Percentiles rank a stretch among this genome's conserved stretches.
These are phyloP conservation scores for Aepyceros melampus DNA, from an alignment of 2,113 vertebrate species.

Conservation along the genomic window DNA sequence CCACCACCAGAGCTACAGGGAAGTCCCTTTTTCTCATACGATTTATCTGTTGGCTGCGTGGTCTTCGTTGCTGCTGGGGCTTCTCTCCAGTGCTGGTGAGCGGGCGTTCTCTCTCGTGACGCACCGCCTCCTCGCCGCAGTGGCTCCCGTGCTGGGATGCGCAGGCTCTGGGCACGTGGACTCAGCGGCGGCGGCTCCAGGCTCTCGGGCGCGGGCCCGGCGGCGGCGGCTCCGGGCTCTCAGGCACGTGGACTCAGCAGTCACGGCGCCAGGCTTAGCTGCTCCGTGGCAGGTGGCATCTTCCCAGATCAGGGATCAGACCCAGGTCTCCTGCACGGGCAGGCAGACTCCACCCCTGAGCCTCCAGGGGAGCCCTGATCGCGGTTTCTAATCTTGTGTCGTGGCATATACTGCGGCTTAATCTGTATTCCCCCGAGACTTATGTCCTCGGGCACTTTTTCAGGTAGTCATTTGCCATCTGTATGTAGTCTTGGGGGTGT, in stretches of 20 bases:
- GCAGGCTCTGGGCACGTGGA: not conserved
- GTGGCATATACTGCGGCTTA: accelerated
- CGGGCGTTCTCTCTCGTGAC: accelerated
- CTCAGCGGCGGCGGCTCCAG: accelerated
- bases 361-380: accelerated
- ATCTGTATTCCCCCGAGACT: accelerated
- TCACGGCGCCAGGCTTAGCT: not conserved
- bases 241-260: too few species aligned
- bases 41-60: not conserved
- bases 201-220: accelerated
- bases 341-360: not conserved
- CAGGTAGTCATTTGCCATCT: not conserved
- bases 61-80: not conserved
- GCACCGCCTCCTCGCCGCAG: accelerated
- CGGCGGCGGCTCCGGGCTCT: too few species aligned
- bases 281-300: not conserved
- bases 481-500: not conserved
- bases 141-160: accelerated
- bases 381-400: accelerated
- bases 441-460: not conserved
- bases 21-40: not conserved
- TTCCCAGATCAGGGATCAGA: not conserved
- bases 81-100: accelerated
- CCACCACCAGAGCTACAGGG: not conserved
- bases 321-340: not conserved